phyloP scores from a whole-genome alignment of 2,888 invertebrate genomes.

The Papilio elwesi region DNA sequence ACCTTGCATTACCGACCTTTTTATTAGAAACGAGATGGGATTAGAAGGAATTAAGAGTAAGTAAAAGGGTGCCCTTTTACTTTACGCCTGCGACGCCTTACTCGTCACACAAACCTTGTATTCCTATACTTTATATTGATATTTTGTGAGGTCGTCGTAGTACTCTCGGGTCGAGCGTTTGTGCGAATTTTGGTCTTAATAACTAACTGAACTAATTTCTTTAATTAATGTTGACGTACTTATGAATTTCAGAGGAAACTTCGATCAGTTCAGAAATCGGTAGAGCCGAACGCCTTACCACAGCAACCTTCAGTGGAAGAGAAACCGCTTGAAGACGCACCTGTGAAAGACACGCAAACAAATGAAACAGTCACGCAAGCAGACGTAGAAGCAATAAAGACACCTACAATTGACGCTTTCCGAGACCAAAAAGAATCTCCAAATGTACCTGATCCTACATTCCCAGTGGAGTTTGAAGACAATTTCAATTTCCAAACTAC shows the following conservation, averaged over 20 bases:
- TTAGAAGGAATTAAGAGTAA: too few species aligned
- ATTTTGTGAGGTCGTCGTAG: too few species aligned
- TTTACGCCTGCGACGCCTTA: too few species aligned
- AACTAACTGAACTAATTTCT: background rate
- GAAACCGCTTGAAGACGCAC: conserved; percentile 63
- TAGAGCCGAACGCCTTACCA: conserved; percentile 71
- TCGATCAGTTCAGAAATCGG: conserved; percentile 85
- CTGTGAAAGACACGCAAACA: conserved; percentile 37
- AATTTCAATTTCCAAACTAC: conserved; percentile 59
- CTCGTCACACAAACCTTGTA: too few species aligned
- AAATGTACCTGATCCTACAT: conserved; percentile 57
- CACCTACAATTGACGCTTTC: conserved; percentile 45
- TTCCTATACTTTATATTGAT: too few species aligned
- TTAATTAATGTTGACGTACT: background rate
- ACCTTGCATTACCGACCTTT: too few species aligned
- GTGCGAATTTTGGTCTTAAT: background rate
- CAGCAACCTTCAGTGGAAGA: conserved; percentile 68
- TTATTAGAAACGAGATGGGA: too few species aligned
- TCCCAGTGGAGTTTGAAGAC: conserved; percentile 70
- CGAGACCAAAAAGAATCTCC: conserved; percentile 51
- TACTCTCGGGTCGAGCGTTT: too few species aligned
- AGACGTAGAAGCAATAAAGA: conserved; percentile 40
- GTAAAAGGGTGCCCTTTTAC: too few species aligned
- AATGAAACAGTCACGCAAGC: conserved; percentile 31
- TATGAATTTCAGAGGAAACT: conserved; percentile 84